Base-by-base conservation (phyloP, 2,888 invertebrate genomes). In the Spodoptera exigua region DNA sequence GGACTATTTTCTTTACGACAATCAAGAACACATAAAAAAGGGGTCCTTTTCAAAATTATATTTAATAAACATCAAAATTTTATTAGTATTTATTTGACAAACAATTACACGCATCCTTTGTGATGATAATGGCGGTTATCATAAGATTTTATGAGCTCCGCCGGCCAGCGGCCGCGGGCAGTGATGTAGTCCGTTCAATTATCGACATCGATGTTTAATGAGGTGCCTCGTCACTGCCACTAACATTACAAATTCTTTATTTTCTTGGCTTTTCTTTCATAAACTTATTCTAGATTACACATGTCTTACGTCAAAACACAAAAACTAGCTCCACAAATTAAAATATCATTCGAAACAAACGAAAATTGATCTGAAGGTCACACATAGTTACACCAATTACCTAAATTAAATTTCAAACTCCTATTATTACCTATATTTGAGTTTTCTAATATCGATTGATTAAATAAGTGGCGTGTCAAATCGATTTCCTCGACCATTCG, bases 21-120 rank as follows among this genome's bases (percentile, higher is more conserved):
- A 84, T 86, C 85, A 84, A 82, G 74, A 76, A 75, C 74, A 79
- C 82, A 83, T 87, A 88, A 88, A 88, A 88, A 86, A 81, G 81
- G 46, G 74, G 79, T 79, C 80, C 81, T 86, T 87, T 88, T 86
- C 76, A 78, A 87, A 88, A 88, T 91, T 90, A 90, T 92, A 91
- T 92, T 93, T 92, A 92, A 93, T 93, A 93, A 92, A 93, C 90
- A 90, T 91, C 88, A 86, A 88, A 86, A 82, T 89, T 92, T 93
- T 93, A 92, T 92, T 93, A 90, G 81, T 91, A 93, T 93, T 94
- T 93, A 94, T 94, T 92, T 93, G 93, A 94, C 93, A 93, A 93
- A 93, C 92, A 94, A 93, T 93, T 91, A 93, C 90, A 91, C 88
- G 92, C 88, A 87, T 89, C 92, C 86, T 92, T 94, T 94, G 93